Conservation (phyloP, 2,888 invertebrate species). For the Ryuthela nishihirai region DNA sequence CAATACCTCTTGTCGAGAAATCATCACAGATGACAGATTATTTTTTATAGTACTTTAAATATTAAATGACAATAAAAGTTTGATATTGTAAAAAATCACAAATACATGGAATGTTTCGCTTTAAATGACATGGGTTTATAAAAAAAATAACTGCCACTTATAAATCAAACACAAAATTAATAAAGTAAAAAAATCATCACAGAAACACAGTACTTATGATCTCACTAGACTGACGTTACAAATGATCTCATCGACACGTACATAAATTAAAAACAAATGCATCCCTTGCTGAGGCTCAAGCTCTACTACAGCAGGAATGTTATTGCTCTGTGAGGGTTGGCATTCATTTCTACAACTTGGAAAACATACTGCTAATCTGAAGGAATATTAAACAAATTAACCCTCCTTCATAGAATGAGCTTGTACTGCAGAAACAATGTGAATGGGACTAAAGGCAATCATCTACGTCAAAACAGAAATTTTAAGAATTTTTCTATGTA, state of each 20-base stretch:
- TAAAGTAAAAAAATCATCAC: neutral
- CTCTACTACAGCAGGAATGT: too few species aligned
- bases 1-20: neutral
- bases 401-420: too few species aligned
- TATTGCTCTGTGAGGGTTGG: too few species aligned
- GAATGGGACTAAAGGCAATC: too few species aligned
- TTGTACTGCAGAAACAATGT: too few species aligned
- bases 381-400: too few species aligned
- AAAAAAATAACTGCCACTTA: too few species aligned
- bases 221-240: neutral
- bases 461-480: too few species aligned
- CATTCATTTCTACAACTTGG: too few species aligned
- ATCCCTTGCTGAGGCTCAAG: too few species aligned
- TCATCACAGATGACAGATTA: conserved; percentile 19
- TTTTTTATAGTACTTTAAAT: conserved; percentile 9
- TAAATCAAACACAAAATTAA: neutral
- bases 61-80: conserved; percentile 15
- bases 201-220: neutral
- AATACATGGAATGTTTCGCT: conserved; percentile 14
- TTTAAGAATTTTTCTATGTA: too few species aligned
- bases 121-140: neutral
- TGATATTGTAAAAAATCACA: conserved; percentile 9
- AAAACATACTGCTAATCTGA: too few species aligned
- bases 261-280: neutral
- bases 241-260: neutral